These are phyloP conservation scores for Phymanthus crucifer DNA, from an alignment of 92 coral and sea anemone species.

Conservation along the genomic window DNA sequence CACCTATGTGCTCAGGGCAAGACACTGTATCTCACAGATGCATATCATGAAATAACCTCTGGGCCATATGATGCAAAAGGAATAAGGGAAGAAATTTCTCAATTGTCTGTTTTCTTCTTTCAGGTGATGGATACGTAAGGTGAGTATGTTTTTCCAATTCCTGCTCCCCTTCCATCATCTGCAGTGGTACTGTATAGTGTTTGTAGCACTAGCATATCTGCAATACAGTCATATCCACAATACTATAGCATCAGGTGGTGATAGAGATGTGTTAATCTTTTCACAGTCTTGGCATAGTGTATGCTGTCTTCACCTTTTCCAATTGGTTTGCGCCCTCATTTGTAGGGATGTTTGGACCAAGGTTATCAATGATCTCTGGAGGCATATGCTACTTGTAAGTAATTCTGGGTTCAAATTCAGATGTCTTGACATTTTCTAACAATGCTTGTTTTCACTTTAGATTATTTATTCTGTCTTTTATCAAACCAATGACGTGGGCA, in stretches of 20 bases:
- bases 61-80: background rate
- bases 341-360: conserved; percentile 88
- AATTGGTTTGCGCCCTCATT: conserved; percentile 98
- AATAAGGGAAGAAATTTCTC: background rate
- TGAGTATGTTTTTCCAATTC: no score
- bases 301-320: conserved; percentile 85
- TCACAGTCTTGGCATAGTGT: conserved; percentile 88
- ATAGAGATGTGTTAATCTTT: background rate
- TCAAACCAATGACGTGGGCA: conserved; percentile 70
- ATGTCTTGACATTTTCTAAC: background rate
- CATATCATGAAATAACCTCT: background rate
- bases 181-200: no score
- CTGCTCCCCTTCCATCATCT: no score
- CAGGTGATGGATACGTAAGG: conserved; percentile 72
- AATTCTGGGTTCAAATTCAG: background rate
- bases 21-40: no score
- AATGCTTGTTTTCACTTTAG: conserved; percentile 37
- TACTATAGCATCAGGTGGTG: background rate
- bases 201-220: background rate
- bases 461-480: conserved; percentile 72
- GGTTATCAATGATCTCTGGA: conserved; percentile 86
- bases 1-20: no score
- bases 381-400: conserved; percentile 95
- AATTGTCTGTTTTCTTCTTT: conserved; percentile 17
- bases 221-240: background rate